A percentile compares a stretch with the other conserved stretches of the same genome.
These are phyloP conservation scores for Adelognathus sp. DNA, from an alignment of 2,888 invertebrate genomes.

Conservation along the genomic window DNA sequence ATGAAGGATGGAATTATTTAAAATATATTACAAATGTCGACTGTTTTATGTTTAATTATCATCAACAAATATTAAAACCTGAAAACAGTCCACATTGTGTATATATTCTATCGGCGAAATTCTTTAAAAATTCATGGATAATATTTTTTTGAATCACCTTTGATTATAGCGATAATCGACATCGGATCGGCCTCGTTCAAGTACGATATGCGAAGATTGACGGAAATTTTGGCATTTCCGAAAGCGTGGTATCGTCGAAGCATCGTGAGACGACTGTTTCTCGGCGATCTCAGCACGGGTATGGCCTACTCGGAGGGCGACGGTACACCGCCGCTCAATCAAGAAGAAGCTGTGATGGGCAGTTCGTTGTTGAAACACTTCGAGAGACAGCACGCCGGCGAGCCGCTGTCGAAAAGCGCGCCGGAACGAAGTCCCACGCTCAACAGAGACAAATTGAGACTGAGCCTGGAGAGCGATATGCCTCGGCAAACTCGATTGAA, in stretches of 20 bases:
- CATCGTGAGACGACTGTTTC: constrained; percentile 94
- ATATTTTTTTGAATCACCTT: constrained; percentile 14
- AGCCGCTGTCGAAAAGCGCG: constrained; percentile 74
- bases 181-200: constrained; percentile 98
- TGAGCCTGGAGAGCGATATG: constrained; percentile 83
- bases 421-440: constrained; percentile 79
- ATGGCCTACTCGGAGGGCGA: constrained; percentile 81
- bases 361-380: constrained; percentile 77
- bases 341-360: constrained; percentile 77
- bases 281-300: constrained; percentile 92
- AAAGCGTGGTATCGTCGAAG: constrained; percentile 99
- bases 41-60: too few species aligned
- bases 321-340: constrained; percentile 73
- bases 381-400: constrained; percentile 73
- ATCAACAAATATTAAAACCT: too few species aligned
- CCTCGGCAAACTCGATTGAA: constrained; percentile 82
- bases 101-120: too few species aligned
- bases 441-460: constrained; percentile 83
- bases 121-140: constrained; percentile 7
- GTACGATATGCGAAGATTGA: constrained; percentile 98
- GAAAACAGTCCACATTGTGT: too few species aligned
- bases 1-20: constrained; percentile 12
- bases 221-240: constrained; percentile 98
- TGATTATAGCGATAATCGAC: constrained; percentile 91
- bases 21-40: too few species aligned